These are phyloP conservation scores for Epinephelus fuscoguttatus DNA, from an alignment of 2,113 vertebrate genomes.

Conservation along the genomic window DNA sequence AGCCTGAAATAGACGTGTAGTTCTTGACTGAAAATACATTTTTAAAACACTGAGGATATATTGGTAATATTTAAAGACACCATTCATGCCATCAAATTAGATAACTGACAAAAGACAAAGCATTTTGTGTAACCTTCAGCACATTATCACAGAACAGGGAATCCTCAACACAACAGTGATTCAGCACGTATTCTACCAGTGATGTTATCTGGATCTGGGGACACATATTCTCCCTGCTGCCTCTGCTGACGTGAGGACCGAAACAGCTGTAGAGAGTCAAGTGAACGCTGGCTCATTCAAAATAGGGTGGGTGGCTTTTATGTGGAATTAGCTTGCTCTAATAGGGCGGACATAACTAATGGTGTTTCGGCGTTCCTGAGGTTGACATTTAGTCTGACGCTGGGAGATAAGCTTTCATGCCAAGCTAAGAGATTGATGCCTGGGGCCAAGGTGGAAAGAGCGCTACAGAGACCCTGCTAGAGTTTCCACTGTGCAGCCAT, in stretches of 20 bases:
- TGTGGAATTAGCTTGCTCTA: slow-evolving; percentile 72
- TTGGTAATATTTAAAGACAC: slow-evolving; percentile 1
- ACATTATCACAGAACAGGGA: slow-evolving; percentile 20
- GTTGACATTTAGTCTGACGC: slow-evolving; percentile 73
- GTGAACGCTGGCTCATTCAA: slow-evolving; percentile 62
- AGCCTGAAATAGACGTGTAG: neutral
- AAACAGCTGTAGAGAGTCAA: slow-evolving; percentile 33
- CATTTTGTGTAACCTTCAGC: slow-evolving; percentile 11
- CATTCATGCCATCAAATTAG: neutral
- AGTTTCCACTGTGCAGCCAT: slow-evolving; percentile 17
- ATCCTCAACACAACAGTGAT: slow-evolving; percentile 19
- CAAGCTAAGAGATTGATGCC: slow-evolving; percentile 57
- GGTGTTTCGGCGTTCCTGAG: slow-evolving; percentile 54
- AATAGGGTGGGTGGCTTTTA: slow-evolving; percentile 62
- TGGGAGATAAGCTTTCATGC: slow-evolving; percentile 67
- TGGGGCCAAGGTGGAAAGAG: slow-evolving; percentile 28
- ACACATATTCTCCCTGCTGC: slow-evolving; percentile 47
- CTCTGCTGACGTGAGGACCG: slow-evolving; percentile 45
- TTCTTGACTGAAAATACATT: neutral
- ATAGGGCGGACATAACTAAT: slow-evolving; percentile 74
- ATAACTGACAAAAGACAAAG: slow-evolving; percentile 1
- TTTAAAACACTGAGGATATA: neutral
- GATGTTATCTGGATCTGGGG: slow-evolving; percentile 56
- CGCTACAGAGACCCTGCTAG: slow-evolving; percentile 18
- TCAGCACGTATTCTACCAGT: slow-evolving; percentile 50